These are phyloP conservation scores for Dasyornis broadbenti DNA, from an alignment of 2,113 vertebrate species.

Conservation along the genomic window DNA sequence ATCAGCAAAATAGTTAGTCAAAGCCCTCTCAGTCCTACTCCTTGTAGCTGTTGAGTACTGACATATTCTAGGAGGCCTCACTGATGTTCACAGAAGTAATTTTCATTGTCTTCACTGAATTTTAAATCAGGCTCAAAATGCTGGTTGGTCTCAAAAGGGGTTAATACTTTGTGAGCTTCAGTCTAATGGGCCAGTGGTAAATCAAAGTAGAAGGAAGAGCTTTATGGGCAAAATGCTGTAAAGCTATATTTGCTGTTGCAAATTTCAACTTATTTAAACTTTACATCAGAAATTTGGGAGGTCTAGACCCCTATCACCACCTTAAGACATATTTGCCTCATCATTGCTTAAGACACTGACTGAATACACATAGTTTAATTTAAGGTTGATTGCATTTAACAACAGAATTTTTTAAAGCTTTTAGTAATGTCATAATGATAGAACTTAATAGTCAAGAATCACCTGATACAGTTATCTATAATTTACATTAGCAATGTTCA, in stretches of 20 bases:
- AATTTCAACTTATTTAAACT: background rate
- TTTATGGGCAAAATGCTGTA: background rate
- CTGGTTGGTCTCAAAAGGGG: background rate
- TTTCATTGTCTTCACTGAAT: background rate
- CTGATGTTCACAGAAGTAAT: background rate
- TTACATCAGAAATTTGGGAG: background rate
- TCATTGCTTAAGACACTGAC: background rate
- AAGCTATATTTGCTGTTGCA: background rate
- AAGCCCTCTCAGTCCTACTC: background rate
- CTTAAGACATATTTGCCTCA: background rate
- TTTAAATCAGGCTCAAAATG: background rate
- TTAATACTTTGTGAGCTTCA: background rate
- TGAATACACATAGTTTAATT: background rate
- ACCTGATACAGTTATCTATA: background rate
- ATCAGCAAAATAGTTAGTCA: background rate
- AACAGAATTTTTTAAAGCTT: constrained; percentile 6
- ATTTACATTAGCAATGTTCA: constrained; percentile 24
- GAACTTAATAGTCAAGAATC: constrained; percentile 36
- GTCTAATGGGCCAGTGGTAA: background rate
- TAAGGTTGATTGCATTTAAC: constrained; percentile 43
- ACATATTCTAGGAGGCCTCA: background rate
- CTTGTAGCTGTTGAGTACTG: background rate
- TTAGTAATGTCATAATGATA: constrained; percentile 50
- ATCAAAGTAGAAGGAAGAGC: background rate
- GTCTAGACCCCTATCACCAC: background rate